Evolutionary conservation across 2,797 vertebrate genomes (phyloP), one percentile per base, ranked within the genome.

Genomic region (Acanthis flammea): DNA sequence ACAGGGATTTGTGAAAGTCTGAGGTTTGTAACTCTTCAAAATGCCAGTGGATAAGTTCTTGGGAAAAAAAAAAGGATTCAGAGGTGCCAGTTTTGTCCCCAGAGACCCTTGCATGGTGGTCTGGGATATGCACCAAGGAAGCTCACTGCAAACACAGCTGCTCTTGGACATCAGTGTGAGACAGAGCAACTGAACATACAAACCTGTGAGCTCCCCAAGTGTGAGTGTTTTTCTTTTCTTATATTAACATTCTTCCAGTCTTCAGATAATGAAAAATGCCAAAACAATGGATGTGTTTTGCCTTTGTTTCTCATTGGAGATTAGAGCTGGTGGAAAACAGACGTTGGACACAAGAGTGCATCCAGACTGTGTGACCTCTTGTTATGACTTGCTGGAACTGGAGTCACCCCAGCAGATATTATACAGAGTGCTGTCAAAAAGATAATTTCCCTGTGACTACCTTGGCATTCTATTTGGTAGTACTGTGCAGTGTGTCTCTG

Each of bases 401-500:
- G 17, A 85, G 24, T 78, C 54, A n/a, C 7, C 25, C n/a, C 62
- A 50, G 35, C 42, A 86, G 70, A 57, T 7, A 4, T 70, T 68
- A 28, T 8, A 51, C 9, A 35, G 7, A 9, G 7, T 74, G 58
- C 39, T 82, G 31, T 55, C 68, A 60, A 28, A 90, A 88, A 55
- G 25, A 44, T 30, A 44, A 70, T 86, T 93, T 84, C 47, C n/a
- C 18, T 7, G 1, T 47, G 54, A 81, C 22, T 73, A 3, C n/a
- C 18, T 11, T 55, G 55, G 25, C n/a, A n/a, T 86, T 83, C 19
- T 42, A 2, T 75, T 51, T 81, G 35, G 24, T 27, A 66, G 13
- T 66, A 68, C 15, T 42, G 41, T 3, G 2, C 28, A 51, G 9
- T 0, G 0, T 57, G 13, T 37, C 45, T 84, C 62, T 71, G 42